These are phyloP conservation scores for Carettochelys insculpta DNA, from an alignment of 2,113 vertebrate species.

Conservation along the genomic window DNA sequence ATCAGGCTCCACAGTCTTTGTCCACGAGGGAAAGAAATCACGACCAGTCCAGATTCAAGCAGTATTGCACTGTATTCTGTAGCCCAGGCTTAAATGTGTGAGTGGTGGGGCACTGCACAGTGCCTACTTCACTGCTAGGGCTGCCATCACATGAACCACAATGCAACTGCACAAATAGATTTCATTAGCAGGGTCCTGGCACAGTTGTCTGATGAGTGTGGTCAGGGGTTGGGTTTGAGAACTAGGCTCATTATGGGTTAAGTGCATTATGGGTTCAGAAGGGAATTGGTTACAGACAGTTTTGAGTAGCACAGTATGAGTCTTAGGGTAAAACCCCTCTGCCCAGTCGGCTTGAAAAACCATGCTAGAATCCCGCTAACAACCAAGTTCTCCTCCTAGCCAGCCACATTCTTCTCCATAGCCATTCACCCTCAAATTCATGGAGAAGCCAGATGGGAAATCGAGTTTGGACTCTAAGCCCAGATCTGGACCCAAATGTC, in stretches of 20 bases:
- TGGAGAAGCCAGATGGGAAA: neutral
- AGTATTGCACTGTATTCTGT: neutral
- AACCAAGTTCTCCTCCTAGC: neutral
- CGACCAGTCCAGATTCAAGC: neutral
- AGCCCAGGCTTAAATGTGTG: neutral
- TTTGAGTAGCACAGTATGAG: neutral
- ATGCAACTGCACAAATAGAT: neutral
- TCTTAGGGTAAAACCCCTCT: neutral
- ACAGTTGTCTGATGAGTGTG: neutral
- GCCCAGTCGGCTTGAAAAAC: neutral
- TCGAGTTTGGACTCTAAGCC: neutral
- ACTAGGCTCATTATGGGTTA: neutral
- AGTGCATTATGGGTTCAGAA: neutral
- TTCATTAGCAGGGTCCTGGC: neutral
- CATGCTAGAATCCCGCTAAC: neutral
- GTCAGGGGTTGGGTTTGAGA: neutral
- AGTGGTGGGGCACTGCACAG: neutral
- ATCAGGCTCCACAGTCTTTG: neutral
- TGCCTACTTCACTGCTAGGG: too few species aligned
- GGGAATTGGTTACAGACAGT: neutral
- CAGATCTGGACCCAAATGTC: accelerated
- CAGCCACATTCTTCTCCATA: neutral
- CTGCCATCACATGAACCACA: neutral
- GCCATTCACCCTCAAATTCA: neutral
- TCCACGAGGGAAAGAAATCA: neutral